Percentiles rank a stretch among this genome's conserved stretches.
Conservation (phyloP, 2,888 invertebrate genomes). For the Synergus gifuensis region DNA sequence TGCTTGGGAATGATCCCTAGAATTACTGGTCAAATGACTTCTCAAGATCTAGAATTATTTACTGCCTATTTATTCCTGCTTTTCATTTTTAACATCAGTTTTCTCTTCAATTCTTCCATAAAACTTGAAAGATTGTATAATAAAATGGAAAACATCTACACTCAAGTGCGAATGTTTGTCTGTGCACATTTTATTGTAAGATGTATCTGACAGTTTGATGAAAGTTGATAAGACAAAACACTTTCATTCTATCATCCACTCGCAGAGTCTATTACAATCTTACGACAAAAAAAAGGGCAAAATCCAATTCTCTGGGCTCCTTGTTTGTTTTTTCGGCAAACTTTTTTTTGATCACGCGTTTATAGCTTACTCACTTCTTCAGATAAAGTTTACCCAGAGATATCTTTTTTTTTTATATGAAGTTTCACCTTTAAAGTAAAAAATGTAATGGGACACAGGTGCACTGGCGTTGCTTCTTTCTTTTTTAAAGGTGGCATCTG, state of each 20-base stretch:
- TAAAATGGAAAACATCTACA: conserved; percentile 22
- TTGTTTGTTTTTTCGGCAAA: neutral
- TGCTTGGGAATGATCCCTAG: conserved; percentile 45
- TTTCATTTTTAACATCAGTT: conserved; percentile 40
- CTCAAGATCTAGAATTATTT: conserved; percentile 28
- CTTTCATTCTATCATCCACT: neutral
- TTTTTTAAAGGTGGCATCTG: conserved; percentile 40
- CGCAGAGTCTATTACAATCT: neutral
- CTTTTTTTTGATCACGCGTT: conserved; percentile 26
- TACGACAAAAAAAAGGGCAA: neutral
- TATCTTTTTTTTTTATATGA: conserved; percentile 13
- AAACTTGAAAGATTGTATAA: conserved; percentile 19
- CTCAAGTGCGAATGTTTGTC: conserved; percentile 46
- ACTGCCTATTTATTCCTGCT: conserved; percentile 40
- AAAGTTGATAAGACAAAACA: conserved; percentile 1
- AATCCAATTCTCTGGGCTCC: neutral
- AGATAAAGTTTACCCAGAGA: conserved; percentile 24
- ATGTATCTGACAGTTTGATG: conserved; percentile 10
- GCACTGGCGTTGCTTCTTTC: conserved; percentile 12
- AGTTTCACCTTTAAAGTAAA: conserved; percentile 31
- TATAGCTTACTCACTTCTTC: neutral
- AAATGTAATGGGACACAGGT: conserved; percentile 38
- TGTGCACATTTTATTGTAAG: neutral
- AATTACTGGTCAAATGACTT: conserved; percentile 39
- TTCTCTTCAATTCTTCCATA: neutral